These are phyloP conservation scores for Drosophila kurseongensis DNA, from an alignment of 1,140 invertebrate species.

Conservation along the genomic window DNA sequence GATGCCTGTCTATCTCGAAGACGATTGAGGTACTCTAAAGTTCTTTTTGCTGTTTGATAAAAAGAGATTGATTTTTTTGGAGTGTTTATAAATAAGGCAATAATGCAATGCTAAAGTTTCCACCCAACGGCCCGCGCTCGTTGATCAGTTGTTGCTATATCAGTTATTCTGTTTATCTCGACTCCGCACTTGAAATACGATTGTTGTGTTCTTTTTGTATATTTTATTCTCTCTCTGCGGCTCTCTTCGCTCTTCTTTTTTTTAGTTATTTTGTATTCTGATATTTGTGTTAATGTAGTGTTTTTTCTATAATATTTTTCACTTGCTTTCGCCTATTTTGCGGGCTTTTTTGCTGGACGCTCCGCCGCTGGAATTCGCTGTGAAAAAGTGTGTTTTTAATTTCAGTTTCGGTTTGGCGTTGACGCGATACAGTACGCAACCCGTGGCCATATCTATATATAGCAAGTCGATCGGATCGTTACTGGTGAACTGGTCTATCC, in stretches of 20 bases:
- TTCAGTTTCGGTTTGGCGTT: slow-evolving; percentile 76
- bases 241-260: slow-evolving; percentile 42
- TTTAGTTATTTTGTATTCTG: slow-evolving; percentile 67
- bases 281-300: slow-evolving; percentile 70
- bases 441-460: slow-evolving; percentile 34
- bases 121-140: slow-evolving; percentile 36
- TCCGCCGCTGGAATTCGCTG: slow-evolving; percentile 54
- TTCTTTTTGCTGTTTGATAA: no score
- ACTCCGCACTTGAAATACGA: slow-evolving; percentile 57
- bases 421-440: slow-evolving; percentile 60
- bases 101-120: slow-evolving; percentile 52
- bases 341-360: slow-evolving; percentile 27
- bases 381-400: slow-evolving; percentile 61
- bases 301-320: slow-evolving; percentile 44
- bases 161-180: slow-evolving; percentile 41
- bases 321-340: slow-evolving; percentile 46
- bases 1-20: background rate
- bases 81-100: slow-evolving; percentile 66
- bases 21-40: background rate
- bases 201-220: slow-evolving; percentile 40
- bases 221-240: slow-evolving; percentile 34
- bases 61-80: slow-evolving; percentile 3
- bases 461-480: slow-evolving; percentile 25
- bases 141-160: slow-evolving; percentile 20
- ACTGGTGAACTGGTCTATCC: slow-evolving; percentile 22